Evolutionary conservation across 1,140 invertebrate species (phyloP).

Genomic region (Lamellibrachia luymesi): DNA sequence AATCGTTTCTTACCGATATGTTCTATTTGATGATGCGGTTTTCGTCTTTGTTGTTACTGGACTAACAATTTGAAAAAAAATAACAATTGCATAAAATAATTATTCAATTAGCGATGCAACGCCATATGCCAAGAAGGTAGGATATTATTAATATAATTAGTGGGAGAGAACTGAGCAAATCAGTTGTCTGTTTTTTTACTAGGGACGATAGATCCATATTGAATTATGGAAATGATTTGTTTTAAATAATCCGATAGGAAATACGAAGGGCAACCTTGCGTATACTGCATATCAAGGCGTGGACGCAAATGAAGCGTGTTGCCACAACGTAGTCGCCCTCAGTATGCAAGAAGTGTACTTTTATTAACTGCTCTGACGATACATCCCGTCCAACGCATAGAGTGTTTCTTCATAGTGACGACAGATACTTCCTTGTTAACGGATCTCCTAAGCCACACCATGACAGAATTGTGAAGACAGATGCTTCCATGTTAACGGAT

Average conservation of each 20-base stretch:
- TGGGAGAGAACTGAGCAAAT: not conserved
- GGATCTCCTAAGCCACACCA: not conserved
- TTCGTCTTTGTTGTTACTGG: too few relatives aligned
- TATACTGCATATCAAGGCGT: not conserved
- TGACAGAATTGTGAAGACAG: too few relatives aligned
- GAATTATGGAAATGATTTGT: not conserved
- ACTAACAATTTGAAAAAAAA: too few relatives aligned
- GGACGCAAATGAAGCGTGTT: not conserved
- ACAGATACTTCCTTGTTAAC: not conserved
- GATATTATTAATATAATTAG: too few relatives aligned
- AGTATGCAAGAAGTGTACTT: not conserved
- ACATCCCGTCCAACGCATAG: not conserved
- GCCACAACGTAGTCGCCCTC: not conserved
- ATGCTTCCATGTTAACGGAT: too few relatives aligned
- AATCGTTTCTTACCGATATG: too few relatives aligned
- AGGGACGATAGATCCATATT: too few relatives aligned
- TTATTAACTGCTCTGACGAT: not conserved
- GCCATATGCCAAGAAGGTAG: not conserved
- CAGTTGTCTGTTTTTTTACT: not conserved
- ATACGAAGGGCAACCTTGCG: not conserved
- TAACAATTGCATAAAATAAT: not conserved
- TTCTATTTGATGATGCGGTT: too few relatives aligned
- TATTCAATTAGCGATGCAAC: not conserved
- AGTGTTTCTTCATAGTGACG: not conserved
- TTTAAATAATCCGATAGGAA: not conserved